Conservation (phyloP, 2,113 vertebrate species). For the Puma concolor region DNA sequence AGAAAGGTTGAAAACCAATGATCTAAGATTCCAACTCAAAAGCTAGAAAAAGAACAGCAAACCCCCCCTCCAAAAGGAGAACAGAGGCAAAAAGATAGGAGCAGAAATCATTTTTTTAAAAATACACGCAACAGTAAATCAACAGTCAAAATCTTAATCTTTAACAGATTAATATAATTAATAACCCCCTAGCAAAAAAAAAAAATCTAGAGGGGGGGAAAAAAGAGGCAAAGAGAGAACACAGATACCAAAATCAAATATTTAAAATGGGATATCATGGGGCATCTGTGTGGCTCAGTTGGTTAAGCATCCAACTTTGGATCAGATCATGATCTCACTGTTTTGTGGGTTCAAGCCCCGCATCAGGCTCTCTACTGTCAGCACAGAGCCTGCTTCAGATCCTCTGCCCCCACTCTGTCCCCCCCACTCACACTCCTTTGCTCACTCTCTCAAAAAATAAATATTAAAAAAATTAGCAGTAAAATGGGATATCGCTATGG, state of each 20-base stretch:
- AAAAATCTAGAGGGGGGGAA: neutral
- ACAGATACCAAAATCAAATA: neutral
- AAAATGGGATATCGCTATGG: neutral
- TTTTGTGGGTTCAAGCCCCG: too few relatives aligned
- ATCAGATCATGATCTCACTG: too few relatives aligned
- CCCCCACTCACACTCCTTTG: too few relatives aligned
- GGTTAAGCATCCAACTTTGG: too few relatives aligned
- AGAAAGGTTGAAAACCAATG: neutral
- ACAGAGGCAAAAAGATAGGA: neutral
- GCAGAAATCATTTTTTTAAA: neutral
- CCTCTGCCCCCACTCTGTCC: too few relatives aligned
- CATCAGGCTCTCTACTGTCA: too few relatives aligned
- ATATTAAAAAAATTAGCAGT: neutral
- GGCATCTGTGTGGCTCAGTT: too few relatives aligned
- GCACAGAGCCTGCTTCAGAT: too few relatives aligned
- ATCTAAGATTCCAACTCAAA: slow-evolving; percentile 30
- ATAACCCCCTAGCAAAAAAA: neutral
- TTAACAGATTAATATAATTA: neutral
- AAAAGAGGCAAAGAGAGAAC: neutral
- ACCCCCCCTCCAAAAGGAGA: neutral
- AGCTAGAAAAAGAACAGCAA: slow-evolving; percentile 8
- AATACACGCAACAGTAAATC: neutral
- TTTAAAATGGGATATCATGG: neutral
- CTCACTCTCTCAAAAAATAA: too few relatives aligned
- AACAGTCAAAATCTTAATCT: neutral